Evolutionary conservation across 2,888 invertebrate species (phyloP).

Genomic region (Phortica magna): DNA sequence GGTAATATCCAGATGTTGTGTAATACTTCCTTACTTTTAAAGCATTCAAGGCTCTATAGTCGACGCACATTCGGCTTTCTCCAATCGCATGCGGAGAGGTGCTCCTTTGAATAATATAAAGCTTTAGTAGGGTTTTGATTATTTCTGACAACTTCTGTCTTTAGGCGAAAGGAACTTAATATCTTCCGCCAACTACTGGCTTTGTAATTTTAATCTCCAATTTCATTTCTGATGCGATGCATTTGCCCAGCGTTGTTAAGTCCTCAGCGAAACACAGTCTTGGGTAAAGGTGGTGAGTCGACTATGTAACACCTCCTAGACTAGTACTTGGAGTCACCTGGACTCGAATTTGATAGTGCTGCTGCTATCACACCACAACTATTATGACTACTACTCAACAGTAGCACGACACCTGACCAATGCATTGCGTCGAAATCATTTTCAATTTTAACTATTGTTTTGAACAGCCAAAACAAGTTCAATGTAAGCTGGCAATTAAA

Average conservation of each 20-base stretch:
- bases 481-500: too few species aligned
- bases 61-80: constrained; percentile 36
- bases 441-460: too few species aligned
- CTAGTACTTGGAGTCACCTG: too few species aligned
- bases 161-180: constrained; percentile 39
- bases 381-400: too few species aligned
- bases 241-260: constrained; percentile 18
- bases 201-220: constrained; percentile 29
- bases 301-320: too few species aligned
- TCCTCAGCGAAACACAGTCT: constrained; percentile 33
- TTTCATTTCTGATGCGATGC: constrained; percentile 31
- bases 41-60: constrained; percentile 38
- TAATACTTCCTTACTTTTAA: constrained; percentile 44
- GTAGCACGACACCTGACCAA: too few species aligned
- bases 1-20: constrained; percentile 61
- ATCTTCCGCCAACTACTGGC: constrained; percentile 34
- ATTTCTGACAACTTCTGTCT: constrained; percentile 22
- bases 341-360: too few species aligned
- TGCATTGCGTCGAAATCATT: too few species aligned
- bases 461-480: too few species aligned
- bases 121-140: constrained; percentile 1
- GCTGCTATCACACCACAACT: too few species aligned
- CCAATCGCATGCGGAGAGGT: constrained; percentile 37
- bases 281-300: too few species aligned
- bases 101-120: constrained; percentile 35